Conservation (phyloP, 2,888 invertebrate species). For the Acholoe squamosa region DNA sequence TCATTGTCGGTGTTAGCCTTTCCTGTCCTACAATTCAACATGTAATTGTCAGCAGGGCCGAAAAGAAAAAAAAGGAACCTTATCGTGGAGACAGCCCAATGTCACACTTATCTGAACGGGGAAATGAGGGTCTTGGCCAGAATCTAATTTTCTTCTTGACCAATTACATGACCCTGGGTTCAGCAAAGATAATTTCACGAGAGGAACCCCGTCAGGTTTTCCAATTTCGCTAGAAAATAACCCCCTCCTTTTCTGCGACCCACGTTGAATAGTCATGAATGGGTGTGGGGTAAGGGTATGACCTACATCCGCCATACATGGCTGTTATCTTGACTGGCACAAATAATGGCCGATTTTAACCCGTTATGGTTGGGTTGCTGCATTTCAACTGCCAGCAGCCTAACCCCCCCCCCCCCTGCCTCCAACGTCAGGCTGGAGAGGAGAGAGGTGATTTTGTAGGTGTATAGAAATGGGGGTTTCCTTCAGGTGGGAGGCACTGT, state of each 20-base stretch:
- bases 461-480: background rate
- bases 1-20: too few species aligned
- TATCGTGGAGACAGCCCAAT: conserved; percentile 6
- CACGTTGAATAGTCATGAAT: background rate
- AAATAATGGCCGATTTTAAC: conserved; percentile 9
- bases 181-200: background rate
- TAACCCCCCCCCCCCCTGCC: background rate
- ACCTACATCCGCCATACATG: background rate
- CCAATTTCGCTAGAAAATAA: conserved; percentile 27
- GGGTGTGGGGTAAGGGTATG: background rate
- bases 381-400: background rate
- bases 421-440: background rate
- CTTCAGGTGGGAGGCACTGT: background rate
- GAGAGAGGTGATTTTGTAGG: background rate
- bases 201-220: conserved; percentile 39
- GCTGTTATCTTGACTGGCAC: background rate
- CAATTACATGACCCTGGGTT: conserved; percentile 33
- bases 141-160: conserved; percentile 40
- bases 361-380: background rate
- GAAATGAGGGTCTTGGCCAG: background rate
- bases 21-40: too few species aligned
- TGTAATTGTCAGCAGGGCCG: too few species aligned
- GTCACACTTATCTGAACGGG: conserved; percentile 27
- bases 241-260: background rate
- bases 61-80: background rate